A percentile compares a stretch with the other conserved stretches of the same genome.
These are phyloP conservation scores for Pampus argenteus DNA, from an alignment of 2,797 vertebrate genomes.

Conservation along the genomic window DNA sequence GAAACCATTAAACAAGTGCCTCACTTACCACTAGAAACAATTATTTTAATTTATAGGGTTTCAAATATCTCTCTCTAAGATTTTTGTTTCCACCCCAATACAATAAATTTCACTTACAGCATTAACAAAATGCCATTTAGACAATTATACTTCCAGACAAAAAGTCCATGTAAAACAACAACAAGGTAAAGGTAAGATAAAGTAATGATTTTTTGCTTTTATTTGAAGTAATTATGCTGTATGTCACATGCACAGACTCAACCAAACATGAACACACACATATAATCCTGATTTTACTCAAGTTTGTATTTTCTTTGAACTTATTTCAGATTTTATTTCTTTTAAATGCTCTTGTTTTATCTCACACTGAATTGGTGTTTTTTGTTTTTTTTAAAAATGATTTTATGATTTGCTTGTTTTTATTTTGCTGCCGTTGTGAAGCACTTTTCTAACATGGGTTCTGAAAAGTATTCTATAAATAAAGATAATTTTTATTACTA, in stretches of 20 bases:
- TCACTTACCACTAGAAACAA: neutral
- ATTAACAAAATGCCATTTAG: no score
- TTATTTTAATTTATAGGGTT: neutral
- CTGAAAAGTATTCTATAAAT: neutral
- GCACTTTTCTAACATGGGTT: neutral
- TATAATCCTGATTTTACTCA: neutral
- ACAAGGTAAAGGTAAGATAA: no score
- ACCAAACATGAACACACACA: neutral
- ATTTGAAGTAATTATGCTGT: no score
- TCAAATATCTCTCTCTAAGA: no score
- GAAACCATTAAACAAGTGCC: neutral
- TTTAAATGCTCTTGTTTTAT: no score
- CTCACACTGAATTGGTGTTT: no score
- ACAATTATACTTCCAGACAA: no score
- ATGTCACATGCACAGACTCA: neutral
- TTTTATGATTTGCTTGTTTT: neutral
- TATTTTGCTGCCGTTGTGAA: neutral
- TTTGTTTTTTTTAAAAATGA: no score
- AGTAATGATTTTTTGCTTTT: no score
- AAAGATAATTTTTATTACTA: neutral
- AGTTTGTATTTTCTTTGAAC: no score
- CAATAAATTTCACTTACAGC: neutral
- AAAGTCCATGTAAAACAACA: no score
- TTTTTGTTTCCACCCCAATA: neutral
- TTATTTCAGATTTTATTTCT: no score